Evolutionary conservation across 2,113 vertebrate genomes (phyloP).

Genomic region (Sceloporus undulatus): DNA sequence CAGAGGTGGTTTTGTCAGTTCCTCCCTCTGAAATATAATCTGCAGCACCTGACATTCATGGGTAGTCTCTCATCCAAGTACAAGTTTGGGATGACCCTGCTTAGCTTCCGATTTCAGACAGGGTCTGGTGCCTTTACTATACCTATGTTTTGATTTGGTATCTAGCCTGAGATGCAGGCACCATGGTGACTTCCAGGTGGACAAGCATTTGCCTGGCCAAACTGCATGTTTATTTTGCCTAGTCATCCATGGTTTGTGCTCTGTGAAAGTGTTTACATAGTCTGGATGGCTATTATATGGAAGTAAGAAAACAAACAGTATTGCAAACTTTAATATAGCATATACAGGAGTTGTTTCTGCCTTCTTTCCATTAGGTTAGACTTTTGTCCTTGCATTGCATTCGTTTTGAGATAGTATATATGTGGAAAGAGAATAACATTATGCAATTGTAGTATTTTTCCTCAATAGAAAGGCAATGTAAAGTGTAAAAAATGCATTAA

Average conservation of each 20-base stretch:
- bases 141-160: background rate
- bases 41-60: too few species aligned
- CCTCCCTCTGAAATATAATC: too few species aligned
- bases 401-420: background rate
- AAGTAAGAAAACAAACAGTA: background rate
- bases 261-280: background rate
- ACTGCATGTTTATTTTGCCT: background rate
- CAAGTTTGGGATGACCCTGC: too few species aligned
- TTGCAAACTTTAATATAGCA: background rate
- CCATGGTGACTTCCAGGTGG: background rate
- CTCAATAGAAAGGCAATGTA: slow-evolving; percentile 39
- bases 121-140: background rate
- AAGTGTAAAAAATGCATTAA: slow-evolving; percentile 56
- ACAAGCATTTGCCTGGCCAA: background rate
- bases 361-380: background rate
- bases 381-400: background rate
- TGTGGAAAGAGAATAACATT: background rate
- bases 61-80: too few species aligned
- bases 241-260: background rate
- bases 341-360: background rate
- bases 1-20: too few species aligned
- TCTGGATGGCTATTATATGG: background rate
- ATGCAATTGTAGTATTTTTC: slow-evolving; percentile 33
- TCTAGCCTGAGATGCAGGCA: background rate
- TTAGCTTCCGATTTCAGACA: too few species aligned